Evolutionary conservation across 2,113 vertebrate species (phyloP).

Genomic region (Dromiciops gliroides): DNA sequence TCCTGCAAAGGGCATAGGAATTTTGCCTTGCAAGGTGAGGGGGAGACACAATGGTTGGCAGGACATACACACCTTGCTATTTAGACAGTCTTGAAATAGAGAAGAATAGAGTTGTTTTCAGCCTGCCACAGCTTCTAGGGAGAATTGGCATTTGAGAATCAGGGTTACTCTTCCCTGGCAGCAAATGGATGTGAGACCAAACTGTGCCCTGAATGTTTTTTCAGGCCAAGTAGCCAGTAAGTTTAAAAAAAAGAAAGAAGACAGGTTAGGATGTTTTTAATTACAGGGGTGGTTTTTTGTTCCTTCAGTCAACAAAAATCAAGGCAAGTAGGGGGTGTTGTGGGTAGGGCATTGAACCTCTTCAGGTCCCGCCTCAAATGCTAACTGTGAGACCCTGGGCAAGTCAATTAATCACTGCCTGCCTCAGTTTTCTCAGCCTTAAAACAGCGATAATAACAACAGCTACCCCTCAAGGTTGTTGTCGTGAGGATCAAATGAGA

Average conservation of each 20-base stretch:
- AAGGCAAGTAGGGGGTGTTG: not conserved
- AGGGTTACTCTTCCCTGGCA: not conserved
- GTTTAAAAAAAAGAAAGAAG: not conserved
- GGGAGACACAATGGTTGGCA: not conserved
- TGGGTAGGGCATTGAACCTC: not conserved
- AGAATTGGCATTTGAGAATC: not conserved
- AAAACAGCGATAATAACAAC: not conserved
- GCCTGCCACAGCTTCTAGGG: not conserved
- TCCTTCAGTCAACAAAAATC: not conserved
- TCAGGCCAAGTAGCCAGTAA: not conserved
- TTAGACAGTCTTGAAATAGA: not conserved
- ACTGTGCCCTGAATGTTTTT: not conserved
- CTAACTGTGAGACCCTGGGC: not conserved
- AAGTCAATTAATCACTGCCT: not conserved
- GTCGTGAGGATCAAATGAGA: not conserved
- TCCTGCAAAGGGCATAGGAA: not conserved
- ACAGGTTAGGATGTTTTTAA: not conserved
- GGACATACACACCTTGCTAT: not conserved
- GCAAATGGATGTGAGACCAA: not conserved
- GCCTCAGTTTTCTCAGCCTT: not conserved
- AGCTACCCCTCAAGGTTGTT: not conserved
- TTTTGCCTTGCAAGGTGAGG: not conserved
- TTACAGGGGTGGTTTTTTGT: not conserved
- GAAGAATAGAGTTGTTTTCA: not conserved
- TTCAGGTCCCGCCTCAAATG: not conserved